Base-by-base conservation (phyloP, 2,113 vertebrate species). In the Eulemur macaco region DNA sequence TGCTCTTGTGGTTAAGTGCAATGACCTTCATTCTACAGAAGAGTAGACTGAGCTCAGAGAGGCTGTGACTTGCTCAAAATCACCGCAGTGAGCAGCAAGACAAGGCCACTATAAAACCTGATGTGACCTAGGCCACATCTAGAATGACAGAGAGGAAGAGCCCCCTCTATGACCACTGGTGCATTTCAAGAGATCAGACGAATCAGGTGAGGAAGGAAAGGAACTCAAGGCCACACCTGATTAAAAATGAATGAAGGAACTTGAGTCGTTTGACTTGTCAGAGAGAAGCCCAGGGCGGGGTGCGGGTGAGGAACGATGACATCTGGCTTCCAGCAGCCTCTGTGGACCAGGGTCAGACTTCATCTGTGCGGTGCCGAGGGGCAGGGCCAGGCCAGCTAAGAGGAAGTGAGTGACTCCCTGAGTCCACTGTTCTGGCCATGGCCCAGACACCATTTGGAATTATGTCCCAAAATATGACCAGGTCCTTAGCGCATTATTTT, bases 301-400 rank as follows among this genome's bases (percentile, higher is more conserved):
- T 0, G 8, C 6, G 5, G 29, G 14, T 0, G 0, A 77, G 34
- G 50, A 31, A 21, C 8, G 6, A 23, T 0, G 7, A 31, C 4
- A 9, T n/a, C 56, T 63, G 54, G 5, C 11, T 18, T 45, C 54
- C 31, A 73, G 42, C 13, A 63, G 42, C 17, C 66, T 47, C 77
- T 76, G 21, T 10, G n/a, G 23, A 68, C 3, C 76, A 6, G 39
- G 8, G 17, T 34, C 42, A 52, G 34, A 42, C 42, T 34, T 13
- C 3, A 25, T 37, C 13, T n/a, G 10, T 27, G 18, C 29, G 13
- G 42, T 11, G 29, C 60, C 42, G 8, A 39, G 37, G 29, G 27
- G 34, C 45, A 89, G 54, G 34, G 27, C 5, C 21, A 68, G 31
- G 15, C 25, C 31, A 71, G 14, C 68, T 29, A 7, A 42, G 13